A percentile compares a stretch with the other conserved stretches of the same genome.
Evolutionary conservation across 2,888 invertebrate species (phyloP).

Genomic region (Litoditis marina): DNA sequence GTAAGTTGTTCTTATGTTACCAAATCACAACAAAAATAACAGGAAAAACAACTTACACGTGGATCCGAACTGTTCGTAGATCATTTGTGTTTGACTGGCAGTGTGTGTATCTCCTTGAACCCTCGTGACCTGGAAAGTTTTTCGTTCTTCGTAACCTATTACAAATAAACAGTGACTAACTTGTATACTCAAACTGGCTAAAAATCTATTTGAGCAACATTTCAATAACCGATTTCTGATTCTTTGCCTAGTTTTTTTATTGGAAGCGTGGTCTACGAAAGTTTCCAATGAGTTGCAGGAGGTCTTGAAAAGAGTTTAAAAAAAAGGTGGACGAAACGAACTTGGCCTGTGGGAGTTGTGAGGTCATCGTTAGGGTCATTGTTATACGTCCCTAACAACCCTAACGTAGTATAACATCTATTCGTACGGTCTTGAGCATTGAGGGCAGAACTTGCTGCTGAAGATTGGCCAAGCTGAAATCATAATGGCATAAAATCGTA

Average conservation of each 20-base stretch:
- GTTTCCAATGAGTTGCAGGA: neutral
- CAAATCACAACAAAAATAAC: neutral
- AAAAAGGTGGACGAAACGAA: neutral
- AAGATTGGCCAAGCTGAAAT: slow-evolving; percentile 29
- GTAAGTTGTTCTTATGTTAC: neutral
- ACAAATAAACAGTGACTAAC: too few species aligned
- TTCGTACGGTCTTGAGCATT: slow-evolving; percentile 24
- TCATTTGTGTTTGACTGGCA: slow-evolving; percentile 41
- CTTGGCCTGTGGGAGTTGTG: slow-evolving; percentile 37
- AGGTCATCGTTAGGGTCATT: slow-evolving; percentile 56
- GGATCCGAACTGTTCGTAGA: slow-evolving; percentile 50
- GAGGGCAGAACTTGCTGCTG: slow-evolving; percentile 27
- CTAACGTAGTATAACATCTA: slow-evolving; percentile 50
- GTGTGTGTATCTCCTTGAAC: slow-evolving; percentile 39
- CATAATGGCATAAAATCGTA: too few species aligned
- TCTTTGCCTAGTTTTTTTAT: too few species aligned
- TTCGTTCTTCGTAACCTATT: too few species aligned
- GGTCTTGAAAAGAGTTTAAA: neutral
- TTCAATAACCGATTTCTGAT: too few species aligned
- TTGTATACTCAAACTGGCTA: too few species aligned
- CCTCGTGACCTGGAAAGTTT: slow-evolving; percentile 18
- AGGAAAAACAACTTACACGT: slow-evolving; percentile 30
- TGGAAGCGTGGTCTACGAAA: too few species aligned
- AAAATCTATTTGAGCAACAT: too few species aligned
- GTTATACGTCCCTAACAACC: slow-evolving; percentile 54